Evolutionary conservation across 2,888 invertebrate species (phyloP).

Genomic region (Chymomyza amoena): DNA sequence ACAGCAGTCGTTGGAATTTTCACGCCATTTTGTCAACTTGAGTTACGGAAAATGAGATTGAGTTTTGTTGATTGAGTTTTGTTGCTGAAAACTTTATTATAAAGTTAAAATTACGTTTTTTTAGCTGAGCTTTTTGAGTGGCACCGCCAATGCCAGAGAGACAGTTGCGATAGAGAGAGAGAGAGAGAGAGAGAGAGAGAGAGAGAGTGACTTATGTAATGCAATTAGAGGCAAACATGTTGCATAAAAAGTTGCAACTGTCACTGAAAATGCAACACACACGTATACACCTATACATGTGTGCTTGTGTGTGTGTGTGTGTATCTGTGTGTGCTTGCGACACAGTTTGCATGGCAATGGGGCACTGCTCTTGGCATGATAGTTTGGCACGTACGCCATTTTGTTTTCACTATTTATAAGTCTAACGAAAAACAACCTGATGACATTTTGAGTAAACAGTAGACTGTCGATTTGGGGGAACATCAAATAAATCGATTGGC

Average conservation of each 20-base stretch:
- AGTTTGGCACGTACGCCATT: not conserved
- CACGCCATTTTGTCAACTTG: too few species aligned
- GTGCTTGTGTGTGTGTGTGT: conserved; percentile 42
- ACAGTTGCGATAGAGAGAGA: not conserved
- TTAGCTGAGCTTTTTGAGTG: conserved; percentile 28
- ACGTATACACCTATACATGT: not conserved
- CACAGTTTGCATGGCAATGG: not conserved
- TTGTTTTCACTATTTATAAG: not conserved
- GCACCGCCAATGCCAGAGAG: conserved; percentile 5
- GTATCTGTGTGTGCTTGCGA: conserved; percentile 48
- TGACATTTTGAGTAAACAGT: not conserved
- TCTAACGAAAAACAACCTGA: not conserved
- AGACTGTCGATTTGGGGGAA: not conserved
- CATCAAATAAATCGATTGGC: too few species aligned
- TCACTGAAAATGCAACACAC: not conserved
- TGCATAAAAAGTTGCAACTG: conserved; percentile 4
- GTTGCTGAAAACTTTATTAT: conserved; percentile 41
- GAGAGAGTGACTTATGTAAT: conserved; percentile 47
- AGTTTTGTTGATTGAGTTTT: not conserved
- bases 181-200: not conserved
- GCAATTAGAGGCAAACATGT: conserved; percentile 46
- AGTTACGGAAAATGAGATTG: not conserved
- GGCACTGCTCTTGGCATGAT: not conserved
- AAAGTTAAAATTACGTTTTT: conserved; percentile 8
- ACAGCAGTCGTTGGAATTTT: not conserved